Percentiles rank a stretch among this genome's conserved stretches.
Evolutionary conservation across 2,797 vertebrate genomes (phyloP).

Genomic region (Bucorvus abyssinicus): DNA sequence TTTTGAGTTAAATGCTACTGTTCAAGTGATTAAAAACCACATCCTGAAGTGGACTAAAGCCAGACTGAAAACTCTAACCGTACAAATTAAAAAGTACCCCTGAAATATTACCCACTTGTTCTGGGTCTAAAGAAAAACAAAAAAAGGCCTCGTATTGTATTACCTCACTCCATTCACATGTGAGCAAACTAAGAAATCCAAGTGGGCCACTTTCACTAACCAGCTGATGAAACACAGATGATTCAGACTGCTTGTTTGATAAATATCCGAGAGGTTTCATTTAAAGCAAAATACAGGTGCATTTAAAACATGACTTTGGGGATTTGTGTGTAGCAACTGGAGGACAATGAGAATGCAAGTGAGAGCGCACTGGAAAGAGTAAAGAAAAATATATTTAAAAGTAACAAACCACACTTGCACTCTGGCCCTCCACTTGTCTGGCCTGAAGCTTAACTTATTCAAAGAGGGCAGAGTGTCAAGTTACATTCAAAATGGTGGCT

Average conservation of each 20-base stretch:
- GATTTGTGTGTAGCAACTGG: constrained; percentile 82
- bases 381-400: constrained; percentile 77
- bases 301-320: constrained; percentile 83
- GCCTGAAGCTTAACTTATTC: constrained; percentile 81
- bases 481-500: constrained; percentile 87
- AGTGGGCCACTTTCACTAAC: constrained; percentile 74
- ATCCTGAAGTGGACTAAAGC: constrained; percentile 80
- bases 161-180: constrained; percentile 80
- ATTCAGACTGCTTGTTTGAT: constrained; percentile 77
- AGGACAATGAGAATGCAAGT: constrained; percentile 74
- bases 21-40: constrained; percentile 81
- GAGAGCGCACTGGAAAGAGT: constrained; percentile 81
- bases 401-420: constrained; percentile 82
- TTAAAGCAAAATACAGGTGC: constrained; percentile 81
- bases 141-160: constrained; percentile 75
- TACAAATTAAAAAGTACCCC: constrained; percentile 88
- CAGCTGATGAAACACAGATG: constrained; percentile 72
- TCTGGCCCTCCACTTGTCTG: constrained; percentile 87
- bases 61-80: constrained; percentile 77
- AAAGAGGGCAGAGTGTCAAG: constrained; percentile 85
- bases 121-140: constrained; percentile 76
- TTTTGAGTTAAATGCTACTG: constrained; percentile 91
- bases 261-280: constrained; percentile 76
- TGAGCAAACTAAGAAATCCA: constrained; percentile 76
- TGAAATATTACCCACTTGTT: constrained; percentile 85